phyloP scores from a whole-genome alignment of 2,797 vertebrate species.

The Intellagama lesueurii region DNA sequence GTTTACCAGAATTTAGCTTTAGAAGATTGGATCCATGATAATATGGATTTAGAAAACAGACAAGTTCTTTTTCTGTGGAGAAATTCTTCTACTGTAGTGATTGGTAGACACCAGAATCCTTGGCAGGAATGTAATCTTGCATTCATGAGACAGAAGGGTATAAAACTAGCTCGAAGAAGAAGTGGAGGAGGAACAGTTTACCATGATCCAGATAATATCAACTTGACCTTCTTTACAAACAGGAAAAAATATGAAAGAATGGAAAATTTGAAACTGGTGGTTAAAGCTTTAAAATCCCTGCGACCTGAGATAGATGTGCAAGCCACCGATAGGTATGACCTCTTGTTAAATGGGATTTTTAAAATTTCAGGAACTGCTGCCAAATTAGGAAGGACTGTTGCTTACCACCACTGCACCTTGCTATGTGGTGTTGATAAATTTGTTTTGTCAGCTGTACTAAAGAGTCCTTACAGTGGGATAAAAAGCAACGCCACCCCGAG shows the following conservation, averaged over 20 bases:
- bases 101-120: conserved; percentile 96
- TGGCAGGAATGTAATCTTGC: conserved; percentile 91
- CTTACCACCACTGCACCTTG: conserved; percentile 96
- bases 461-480: conserved; percentile 84
- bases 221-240: conserved; percentile 93
- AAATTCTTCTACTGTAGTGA: conserved; percentile 88
- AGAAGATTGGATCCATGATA: conserved; percentile 95
- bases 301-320: conserved; percentile 83
- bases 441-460: conserved; percentile 82
- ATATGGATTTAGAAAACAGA: conserved; percentile 82
- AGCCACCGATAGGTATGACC: conserved; percentile 87
- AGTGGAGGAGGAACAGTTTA: conserved; percentile 95
- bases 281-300: conserved; percentile 82
- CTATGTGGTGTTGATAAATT: conserved; percentile 83
- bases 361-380: conserved; percentile 96
- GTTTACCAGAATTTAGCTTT: conserved; percentile 91
- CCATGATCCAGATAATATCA: conserved; percentile 95
- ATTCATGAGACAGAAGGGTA: conserved; percentile 80
- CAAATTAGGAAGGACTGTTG: conserved; percentile 86
- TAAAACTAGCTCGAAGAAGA: conserved; percentile 88
- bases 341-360: conserved; percentile 86
- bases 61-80: conserved; percentile 89
- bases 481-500: conserved; percentile 92
- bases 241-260: conserved; percentile 87
- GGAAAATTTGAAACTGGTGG: conserved; percentile 88